These are phyloP conservation scores for Clarias fuscus DNA, from an alignment of 2,797 vertebrate genomes.

Conservation along the genomic window DNA sequence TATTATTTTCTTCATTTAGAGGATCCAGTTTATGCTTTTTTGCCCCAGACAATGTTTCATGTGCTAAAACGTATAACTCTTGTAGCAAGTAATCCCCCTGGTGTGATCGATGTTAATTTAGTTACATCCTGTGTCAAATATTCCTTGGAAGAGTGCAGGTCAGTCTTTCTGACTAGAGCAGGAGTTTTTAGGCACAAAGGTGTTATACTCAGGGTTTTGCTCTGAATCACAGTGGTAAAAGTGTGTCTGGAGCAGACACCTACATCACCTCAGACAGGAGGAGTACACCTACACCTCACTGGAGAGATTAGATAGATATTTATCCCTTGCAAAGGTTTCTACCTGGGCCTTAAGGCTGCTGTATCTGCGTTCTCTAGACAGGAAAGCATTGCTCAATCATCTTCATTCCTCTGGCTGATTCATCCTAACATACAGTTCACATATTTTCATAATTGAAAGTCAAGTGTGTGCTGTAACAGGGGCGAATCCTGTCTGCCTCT, in stretches of 20 bases:
- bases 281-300: neutral
- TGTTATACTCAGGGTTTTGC: neutral
- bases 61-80: neutral
- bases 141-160: neutral
- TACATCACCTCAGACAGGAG: constrained; percentile 5
- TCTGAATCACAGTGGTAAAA: neutral
- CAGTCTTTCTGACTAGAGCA: neutral
- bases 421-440: constrained; percentile 25
- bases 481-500: constrained; percentile 1
- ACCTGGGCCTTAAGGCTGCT: constrained; percentile 37
- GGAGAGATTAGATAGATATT: too few relatives aligned
- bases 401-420: constrained; percentile 57
- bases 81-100: neutral
- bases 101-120: neutral
- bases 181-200: neutral
- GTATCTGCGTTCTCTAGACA: constrained; percentile 64
- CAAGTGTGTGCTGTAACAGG: neutral
- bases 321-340: neutral
- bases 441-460: constrained; percentile 31
- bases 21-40: neutral
- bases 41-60: neutral
- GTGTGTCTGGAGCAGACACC: neutral
- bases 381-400: constrained; percentile 65
- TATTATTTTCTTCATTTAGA: neutral
- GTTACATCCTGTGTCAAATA: neutral